These are phyloP conservation scores for Lacerta viridis DNA, from an alignment of 2,797 vertebrate species.

Conservation along the genomic window DNA sequence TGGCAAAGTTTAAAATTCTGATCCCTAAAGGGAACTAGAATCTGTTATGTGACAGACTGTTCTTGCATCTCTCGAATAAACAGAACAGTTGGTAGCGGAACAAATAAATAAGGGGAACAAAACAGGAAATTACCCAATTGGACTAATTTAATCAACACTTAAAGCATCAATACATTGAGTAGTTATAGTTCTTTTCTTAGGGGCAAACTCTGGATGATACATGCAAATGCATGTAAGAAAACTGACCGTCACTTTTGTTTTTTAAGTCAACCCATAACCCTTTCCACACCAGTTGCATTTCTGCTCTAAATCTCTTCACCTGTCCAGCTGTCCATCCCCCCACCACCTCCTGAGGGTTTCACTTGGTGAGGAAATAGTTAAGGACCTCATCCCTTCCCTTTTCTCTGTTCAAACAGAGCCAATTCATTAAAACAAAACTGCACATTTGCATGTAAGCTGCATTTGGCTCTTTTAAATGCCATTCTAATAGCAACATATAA, in stretches of 20 bases:
- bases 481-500: slow-evolving; percentile 3
- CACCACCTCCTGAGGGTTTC: neutral
- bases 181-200: slow-evolving; percentile 10
- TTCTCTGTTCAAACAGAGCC: neutral
- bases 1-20: slow-evolving; percentile 62
- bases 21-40: slow-evolving; percentile 61
- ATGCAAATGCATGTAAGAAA: too few relatives aligned
- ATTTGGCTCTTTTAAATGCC: neutral
- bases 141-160: slow-evolving; percentile 40
- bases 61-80: slow-evolving; percentile 31
- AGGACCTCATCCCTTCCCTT: too few relatives aligned
- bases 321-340: too few relatives aligned
- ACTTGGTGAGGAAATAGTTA: neutral
- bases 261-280: too few relatives aligned
- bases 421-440: neutral
- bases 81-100: slow-evolving; percentile 55
- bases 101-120: slow-evolving; percentile 62
- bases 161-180: slow-evolving; percentile 7
- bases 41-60: slow-evolving; percentile 61
- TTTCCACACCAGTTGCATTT: neutral
- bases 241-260: too few relatives aligned
- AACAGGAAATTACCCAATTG: slow-evolving; percentile 51
- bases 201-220: neutral
- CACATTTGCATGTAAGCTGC: neutral
- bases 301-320: neutral